Percentiles rank a stretch among this genome's conserved stretches.
Conservation (phyloP, 2,888 invertebrate species). For the Heteromurus nitidus region DNA sequence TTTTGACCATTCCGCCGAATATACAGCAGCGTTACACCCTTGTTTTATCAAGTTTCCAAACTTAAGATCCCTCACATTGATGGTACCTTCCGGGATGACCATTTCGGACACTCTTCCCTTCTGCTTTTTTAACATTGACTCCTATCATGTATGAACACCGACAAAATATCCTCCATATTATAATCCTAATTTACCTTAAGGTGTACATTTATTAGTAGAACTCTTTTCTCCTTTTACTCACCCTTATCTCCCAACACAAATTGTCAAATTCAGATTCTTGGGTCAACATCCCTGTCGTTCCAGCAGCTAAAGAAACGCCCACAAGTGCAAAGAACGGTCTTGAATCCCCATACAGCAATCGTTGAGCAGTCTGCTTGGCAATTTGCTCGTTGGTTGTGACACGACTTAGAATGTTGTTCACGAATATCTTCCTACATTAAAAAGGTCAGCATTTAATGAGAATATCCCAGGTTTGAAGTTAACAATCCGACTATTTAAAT, state of each 20-base stretch:
- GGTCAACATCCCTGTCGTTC: constrained; percentile 80
- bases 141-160: no score
- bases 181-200: no score
- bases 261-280: constrained; percentile 87
- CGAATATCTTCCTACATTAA: constrained; percentile 77
- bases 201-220: no score
- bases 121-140: constrained; percentile 60
- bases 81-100: constrained; percentile 20
- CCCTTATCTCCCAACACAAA: constrained; percentile 86
- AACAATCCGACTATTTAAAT: not conserved
- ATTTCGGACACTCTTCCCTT: constrained; percentile 27
- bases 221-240: no score
- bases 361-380: constrained; percentile 80
- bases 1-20: constrained; percentile 80
- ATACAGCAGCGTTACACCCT: constrained; percentile 88
- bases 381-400: constrained; percentile 82
- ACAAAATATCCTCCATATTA: not conserved
- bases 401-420: constrained; percentile 83
- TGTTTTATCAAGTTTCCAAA: constrained; percentile 85
- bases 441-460: not conserved
- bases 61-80: constrained; percentile 79
- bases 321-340: constrained; percentile 85
- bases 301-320: constrained; percentile 84
- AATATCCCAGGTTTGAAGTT: not conserved
- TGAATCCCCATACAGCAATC: constrained; percentile 82